These are phyloP conservation scores for Mionectes olivaceus DNA, from an alignment of 2,797 vertebrate species.

Conservation along the genomic window DNA sequence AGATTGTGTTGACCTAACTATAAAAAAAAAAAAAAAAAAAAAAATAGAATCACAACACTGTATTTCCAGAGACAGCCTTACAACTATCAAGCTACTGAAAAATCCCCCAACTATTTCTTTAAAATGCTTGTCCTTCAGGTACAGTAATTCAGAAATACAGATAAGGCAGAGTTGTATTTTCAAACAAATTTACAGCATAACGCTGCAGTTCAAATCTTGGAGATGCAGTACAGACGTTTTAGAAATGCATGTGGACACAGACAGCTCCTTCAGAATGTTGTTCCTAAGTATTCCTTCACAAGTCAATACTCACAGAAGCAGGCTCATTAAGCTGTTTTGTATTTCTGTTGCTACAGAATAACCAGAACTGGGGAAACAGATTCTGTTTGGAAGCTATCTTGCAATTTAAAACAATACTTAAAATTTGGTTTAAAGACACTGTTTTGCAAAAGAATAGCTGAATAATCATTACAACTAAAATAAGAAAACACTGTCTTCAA, in stretches of 20 bases:
- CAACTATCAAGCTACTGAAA: background rate
- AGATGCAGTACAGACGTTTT: background rate
- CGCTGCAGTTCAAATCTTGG: background rate
- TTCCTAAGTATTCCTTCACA: background rate
- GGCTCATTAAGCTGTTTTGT: background rate
- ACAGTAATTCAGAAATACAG: background rate
- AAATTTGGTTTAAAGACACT: background rate
- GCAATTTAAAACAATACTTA: background rate
- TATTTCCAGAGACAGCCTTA: background rate
- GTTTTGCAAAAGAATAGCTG: background rate
- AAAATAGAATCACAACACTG: background rate
- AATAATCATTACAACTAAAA: background rate
- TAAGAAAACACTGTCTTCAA: background rate
- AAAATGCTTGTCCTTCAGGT: background rate
- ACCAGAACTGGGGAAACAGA: background rate
- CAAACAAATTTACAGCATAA: background rate
- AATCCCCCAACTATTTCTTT: background rate
- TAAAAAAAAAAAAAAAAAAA: background rate
- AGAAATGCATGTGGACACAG: background rate
- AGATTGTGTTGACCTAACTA: background rate
- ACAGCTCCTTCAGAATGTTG: background rate
- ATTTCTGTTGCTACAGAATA: background rate
- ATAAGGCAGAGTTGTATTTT: background rate
- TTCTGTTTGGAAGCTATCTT: background rate
- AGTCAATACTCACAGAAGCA: background rate